These are phyloP conservation scores for Dryobotodes eremita DNA, from an alignment of 2,888 invertebrate species.

Conservation along the genomic window DNA sequence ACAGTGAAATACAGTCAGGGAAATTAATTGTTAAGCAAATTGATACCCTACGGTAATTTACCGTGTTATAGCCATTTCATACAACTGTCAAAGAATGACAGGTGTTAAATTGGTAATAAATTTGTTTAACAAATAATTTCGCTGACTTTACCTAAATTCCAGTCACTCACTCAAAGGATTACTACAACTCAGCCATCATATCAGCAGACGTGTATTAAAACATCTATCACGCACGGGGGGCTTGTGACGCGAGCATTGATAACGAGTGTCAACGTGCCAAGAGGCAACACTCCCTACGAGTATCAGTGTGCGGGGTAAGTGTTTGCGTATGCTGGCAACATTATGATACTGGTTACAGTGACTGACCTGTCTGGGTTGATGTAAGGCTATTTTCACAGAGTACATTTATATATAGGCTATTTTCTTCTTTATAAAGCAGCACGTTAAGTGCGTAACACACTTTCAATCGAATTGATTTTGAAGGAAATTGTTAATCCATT, in stretches of 20 bases:
- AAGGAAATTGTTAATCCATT: not conserved
- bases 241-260: constrained; percentile 40
- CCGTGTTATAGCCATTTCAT: not conserved
- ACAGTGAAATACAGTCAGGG: not conserved
- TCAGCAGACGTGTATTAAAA: constrained; percentile 17
- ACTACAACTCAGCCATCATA: not conserved
- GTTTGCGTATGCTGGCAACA: constrained; percentile 30
- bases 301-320: constrained; percentile 18
- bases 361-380: constrained; percentile 20
- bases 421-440: not conserved
- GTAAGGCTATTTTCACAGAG: constrained; percentile 14
- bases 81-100: not conserved
- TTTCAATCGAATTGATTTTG: not conserved
- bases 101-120: not conserved
- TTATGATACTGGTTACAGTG: constrained; percentile 3
- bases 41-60: not conserved
- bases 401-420: no score
- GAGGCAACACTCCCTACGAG: constrained; percentile 47
- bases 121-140: not conserved
- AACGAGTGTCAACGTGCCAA: constrained; percentile 50
- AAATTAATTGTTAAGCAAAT: not conserved
- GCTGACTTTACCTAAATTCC: not conserved
- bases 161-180: not conserved
- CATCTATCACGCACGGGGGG: constrained; percentile 36
- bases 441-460: not conserved